These are phyloP conservation scores for Caprella mutica DNA, from an alignment of 2,888 invertebrate species.

Conservation along the genomic window DNA sequence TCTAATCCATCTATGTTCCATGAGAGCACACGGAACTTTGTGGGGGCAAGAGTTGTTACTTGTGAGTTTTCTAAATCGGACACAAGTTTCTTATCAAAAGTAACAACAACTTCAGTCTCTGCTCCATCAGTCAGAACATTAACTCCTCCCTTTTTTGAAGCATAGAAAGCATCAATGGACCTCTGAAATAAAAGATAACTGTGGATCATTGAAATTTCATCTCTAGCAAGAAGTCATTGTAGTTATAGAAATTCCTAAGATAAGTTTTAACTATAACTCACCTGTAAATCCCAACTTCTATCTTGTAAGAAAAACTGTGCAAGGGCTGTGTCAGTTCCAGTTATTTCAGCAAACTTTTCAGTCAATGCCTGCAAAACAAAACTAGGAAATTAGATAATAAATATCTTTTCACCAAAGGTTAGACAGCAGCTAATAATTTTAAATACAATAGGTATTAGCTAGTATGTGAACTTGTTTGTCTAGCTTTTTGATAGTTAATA, in stretches of 20 bases:
- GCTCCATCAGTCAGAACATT: conserved; percentile 35
- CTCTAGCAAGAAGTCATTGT: neutral
- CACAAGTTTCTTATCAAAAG: conserved; percentile 35
- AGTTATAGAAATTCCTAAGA: neutral
- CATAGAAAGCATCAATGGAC: conserved; percentile 41
- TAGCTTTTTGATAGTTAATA: too few species aligned
- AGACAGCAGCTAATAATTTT: neutral
- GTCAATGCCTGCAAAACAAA: conserved; percentile 37
- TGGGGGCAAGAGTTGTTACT: conserved; percentile 37
- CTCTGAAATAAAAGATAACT: conserved; percentile 36
- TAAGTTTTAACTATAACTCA: conserved; percentile 30
- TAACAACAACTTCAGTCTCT: conserved; percentile 36
- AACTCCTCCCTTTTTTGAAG: conserved; percentile 36
- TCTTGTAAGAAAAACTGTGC: conserved; percentile 50
- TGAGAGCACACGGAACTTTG: conserved; percentile 44
- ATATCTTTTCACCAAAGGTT: neutral
- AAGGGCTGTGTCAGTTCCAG: conserved; percentile 46
- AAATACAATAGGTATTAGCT: neutral
- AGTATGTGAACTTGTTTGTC: neutral
- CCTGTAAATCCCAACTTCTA: conserved; percentile 46
- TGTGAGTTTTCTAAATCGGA: neutral
- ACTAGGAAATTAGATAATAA: too few species aligned
- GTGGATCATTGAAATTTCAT: neutral
- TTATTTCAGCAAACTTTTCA: conserved; percentile 45
- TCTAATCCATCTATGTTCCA: conserved; percentile 54